Percentiles rank a stretch among this genome's conserved stretches.
phyloP scores from a whole-genome alignment of 2,888 invertebrate genomes.

The Luffia ferchaultella region DNA sequence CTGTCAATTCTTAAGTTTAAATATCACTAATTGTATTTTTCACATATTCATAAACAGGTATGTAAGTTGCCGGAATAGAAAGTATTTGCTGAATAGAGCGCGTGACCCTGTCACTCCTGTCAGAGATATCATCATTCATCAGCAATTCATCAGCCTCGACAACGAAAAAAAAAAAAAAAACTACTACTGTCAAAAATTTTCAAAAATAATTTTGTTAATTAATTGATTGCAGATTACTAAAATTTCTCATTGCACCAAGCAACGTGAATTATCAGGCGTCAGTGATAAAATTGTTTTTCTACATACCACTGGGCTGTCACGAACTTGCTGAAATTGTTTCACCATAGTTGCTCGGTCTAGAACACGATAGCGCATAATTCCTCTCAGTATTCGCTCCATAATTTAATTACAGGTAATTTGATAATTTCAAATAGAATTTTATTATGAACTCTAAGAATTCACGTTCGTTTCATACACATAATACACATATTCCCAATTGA shows the following conservation, averaged over 20 bases:
- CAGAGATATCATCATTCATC: no score
- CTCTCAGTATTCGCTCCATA: slow-evolving; percentile 89
- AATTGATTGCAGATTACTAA: neutral
- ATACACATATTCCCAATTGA: slow-evolving; percentile 29
- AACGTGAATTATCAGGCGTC: neutral
- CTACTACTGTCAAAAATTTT: slow-evolving; percentile 1
- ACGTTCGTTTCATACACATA: neutral
- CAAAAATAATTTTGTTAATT: neutral
- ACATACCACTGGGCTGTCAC: slow-evolving; percentile 86
- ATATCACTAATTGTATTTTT: no score
- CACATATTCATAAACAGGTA: no score
- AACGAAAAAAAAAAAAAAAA: no score
- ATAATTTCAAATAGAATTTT: slow-evolving; percentile 2
- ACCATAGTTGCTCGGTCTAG: slow-evolving; percentile 87
- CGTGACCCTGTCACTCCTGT: no score
- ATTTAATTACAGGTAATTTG: slow-evolving; percentile 9
- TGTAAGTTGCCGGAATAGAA: no score
- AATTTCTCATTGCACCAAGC: neutral
- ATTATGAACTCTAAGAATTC: neutral
- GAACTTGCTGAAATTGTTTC: slow-evolving; percentile 89
- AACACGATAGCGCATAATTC: slow-evolving; percentile 88
- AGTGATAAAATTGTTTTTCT: neutral
- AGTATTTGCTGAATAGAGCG: no score
- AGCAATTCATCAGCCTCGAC: no score
- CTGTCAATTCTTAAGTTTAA: no score